phyloP scores from a whole-genome alignment of 2,113 vertebrate species.

The Epinephelus lanceolatus region DNA sequence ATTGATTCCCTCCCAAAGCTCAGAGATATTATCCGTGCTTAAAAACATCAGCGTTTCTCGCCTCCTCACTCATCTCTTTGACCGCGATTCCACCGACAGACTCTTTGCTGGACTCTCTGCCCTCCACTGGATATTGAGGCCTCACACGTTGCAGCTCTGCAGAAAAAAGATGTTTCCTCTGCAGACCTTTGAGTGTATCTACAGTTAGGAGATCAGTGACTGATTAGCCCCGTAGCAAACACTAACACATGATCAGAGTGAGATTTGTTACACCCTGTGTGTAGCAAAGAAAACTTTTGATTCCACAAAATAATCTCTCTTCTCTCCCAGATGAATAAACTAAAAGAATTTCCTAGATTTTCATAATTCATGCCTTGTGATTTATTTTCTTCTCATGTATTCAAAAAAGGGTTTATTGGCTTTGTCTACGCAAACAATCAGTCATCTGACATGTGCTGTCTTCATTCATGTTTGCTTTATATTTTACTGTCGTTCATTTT shows the following conservation, averaged over 20 bases:
- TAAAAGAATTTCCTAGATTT: neutral
- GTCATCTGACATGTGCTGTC: neutral
- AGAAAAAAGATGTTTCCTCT: neutral
- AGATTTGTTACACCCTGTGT: neutral
- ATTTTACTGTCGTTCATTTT: constrained; percentile 1
- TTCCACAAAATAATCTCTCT: neutral
- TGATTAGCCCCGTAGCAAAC: neutral
- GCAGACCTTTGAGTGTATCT: neutral
- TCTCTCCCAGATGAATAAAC: constrained; percentile 21
- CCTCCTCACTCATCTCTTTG: constrained; percentile 48
- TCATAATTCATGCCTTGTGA: constrained; percentile 6
- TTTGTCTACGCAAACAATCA: constrained; percentile 30
- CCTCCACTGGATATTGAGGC: neutral
- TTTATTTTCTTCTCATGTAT: constrained; percentile 35
- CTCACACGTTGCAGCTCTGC: constrained; percentile 1
- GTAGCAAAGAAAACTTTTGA: constrained; percentile 8
- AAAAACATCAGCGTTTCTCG: constrained; percentile 43
- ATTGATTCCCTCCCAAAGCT: constrained; percentile 54
- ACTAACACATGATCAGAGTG: neutral
- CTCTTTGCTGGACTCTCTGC: neutral
- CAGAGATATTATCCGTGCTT: constrained; percentile 54
- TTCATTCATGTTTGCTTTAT: constrained; percentile 9
- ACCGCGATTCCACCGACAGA: constrained; percentile 33
- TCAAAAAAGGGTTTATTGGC: constrained; percentile 23
- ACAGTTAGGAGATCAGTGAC: neutral